These are phyloP conservation scores for Trachythela sp. DNA, from an alignment of 64 coral and sea anemone species.

Conservation along the genomic window DNA sequence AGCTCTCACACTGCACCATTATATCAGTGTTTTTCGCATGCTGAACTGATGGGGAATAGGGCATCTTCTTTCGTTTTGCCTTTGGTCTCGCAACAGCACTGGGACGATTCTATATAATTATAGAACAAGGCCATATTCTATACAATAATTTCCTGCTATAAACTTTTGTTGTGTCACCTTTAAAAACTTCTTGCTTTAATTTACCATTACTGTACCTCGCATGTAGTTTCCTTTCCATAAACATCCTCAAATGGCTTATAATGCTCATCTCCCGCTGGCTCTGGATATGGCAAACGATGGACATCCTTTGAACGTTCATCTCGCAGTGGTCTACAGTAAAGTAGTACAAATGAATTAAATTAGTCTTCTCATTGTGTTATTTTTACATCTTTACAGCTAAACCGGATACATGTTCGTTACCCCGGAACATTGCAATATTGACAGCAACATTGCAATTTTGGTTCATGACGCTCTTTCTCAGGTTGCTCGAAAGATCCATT, in stretches of 20 bases:
- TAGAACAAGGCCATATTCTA: neutral
- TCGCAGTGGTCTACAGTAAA: neutral
- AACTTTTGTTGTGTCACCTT: too few relatives aligned
- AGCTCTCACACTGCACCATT: neutral
- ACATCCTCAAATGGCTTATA: neutral
- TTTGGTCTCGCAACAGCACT: neutral
- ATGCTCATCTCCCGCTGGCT: neutral
- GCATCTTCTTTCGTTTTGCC: neutral
- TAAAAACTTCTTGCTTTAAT: too few relatives aligned
- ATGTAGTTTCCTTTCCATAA: constrained; percentile 11
- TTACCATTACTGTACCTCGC: neutral
- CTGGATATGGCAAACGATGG: neutral
- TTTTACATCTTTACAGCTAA: neutral
- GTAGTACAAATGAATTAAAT: neutral
- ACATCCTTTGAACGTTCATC: neutral
- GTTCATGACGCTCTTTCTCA: too few relatives aligned
- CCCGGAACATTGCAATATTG: too few relatives aligned
- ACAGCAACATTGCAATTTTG: too few relatives aligned
- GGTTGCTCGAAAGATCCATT: too few relatives aligned
- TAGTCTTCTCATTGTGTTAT: neutral
- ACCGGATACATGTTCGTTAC: too few relatives aligned
- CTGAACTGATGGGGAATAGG: constrained; percentile 6
- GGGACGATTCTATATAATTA: constrained; percentile 18
- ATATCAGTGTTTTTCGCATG: constrained; percentile 22
- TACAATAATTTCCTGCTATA: too few relatives aligned